Conservation (phyloP, 2,888 invertebrate species). For the Lissonota sp. region DNA sequence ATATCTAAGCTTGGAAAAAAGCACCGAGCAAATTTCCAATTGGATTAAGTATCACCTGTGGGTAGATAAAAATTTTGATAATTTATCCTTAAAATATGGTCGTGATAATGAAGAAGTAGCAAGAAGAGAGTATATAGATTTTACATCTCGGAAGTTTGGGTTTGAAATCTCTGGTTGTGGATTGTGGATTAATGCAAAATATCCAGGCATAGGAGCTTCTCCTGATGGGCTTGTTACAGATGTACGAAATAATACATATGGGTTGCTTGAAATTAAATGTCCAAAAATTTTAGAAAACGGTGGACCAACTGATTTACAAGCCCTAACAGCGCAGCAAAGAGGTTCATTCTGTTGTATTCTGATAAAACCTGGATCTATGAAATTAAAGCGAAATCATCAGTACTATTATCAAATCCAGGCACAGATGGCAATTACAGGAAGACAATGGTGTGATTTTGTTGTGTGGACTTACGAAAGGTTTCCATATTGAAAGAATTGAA, state of each 20-base stretch:
- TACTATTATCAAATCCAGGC: conserved; percentile 68
- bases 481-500: conserved; percentile 60
- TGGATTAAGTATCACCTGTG: conserved; percentile 56
- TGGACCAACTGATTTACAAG: conserved; percentile 56
- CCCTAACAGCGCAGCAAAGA: conserved; percentile 59
- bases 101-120: conserved; percentile 57
- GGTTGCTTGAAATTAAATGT: conserved; percentile 64
- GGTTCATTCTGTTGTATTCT: conserved; percentile 60
- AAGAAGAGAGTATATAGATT: conserved; percentile 37
- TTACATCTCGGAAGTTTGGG: conserved; percentile 24
- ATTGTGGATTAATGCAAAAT: conserved; percentile 60
- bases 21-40: conserved; percentile 59
- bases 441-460: conserved; percentile 68
- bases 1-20: conserved; percentile 50
- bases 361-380: conserved; percentile 33
- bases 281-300: conserved; percentile 64
- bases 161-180: conserved; percentile 54
- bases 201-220: conserved; percentile 62
- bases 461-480: conserved; percentile 64
- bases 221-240: conserved; percentile 61
- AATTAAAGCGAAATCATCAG: conserved; percentile 61
- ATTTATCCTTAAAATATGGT: conserved; percentile 61
- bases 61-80: conserved; percentile 35
- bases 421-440: conserved; percentile 67
- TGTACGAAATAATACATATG: conserved; percentile 42